Percentiles rank a stretch among this genome's conserved stretches.
Conservation (phyloP, 1,140 invertebrate species). For the Micrasema minimum region DNA sequence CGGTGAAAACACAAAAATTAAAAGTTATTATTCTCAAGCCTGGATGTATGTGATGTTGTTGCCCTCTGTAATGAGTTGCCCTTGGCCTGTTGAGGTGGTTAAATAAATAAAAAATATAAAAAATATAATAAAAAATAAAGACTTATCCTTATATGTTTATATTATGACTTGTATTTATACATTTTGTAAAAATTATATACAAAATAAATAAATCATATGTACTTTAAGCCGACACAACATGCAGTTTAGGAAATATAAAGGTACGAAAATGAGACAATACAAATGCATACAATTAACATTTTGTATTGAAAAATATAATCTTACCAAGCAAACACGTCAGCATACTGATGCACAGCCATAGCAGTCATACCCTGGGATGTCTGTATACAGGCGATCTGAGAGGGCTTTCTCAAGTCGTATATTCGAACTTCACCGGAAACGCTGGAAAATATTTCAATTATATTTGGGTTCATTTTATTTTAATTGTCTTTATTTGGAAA, state of each 20-base stretch:
- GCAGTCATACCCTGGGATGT: constrained; percentile 80
- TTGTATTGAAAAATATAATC: no score
- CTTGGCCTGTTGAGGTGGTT: no score
- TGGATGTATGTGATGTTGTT: background rate
- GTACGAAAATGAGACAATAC: background rate
- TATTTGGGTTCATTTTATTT: no score
- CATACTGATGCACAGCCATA: constrained; percentile 81
- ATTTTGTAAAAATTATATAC: background rate
- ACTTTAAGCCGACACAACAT: no score
- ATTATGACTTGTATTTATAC: background rate
- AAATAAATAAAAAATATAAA: background rate
- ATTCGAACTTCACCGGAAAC: constrained; percentile 81
- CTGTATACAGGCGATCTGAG: constrained; percentile 71
- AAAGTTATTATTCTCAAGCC: no score
- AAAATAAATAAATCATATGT: no score
- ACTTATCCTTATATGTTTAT: background rate
- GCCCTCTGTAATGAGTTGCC: no score
- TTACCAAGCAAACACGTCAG: constrained; percentile 87
- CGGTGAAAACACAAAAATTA: no score
- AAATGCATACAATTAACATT: background rate
- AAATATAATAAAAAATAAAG: background rate
- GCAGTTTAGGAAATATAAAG: background rate
- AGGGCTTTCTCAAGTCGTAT: constrained; percentile 81
- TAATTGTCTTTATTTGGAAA: no score
- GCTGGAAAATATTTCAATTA: constrained; percentile 63